A percentile compares a stretch with the other conserved stretches of the same genome.
Evolutionary conservation across 2,113 vertebrate species (phyloP).

Genomic region (Pygoscelis antarcticus): DNA sequence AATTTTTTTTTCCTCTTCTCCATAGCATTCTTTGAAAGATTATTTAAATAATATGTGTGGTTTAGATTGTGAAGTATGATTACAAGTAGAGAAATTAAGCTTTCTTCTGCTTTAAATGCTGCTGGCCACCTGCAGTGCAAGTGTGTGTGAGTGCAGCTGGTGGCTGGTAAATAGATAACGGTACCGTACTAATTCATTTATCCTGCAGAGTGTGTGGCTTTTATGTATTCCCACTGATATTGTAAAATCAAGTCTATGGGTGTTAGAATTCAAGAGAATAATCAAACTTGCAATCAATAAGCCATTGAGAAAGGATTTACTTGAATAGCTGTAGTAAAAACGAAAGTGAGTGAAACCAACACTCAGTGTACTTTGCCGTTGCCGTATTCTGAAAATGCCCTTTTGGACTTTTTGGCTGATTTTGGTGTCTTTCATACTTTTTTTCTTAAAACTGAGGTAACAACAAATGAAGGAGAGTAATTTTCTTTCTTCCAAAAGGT

Average conservation of each 20-base stretch:
- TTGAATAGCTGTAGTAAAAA: neutral
- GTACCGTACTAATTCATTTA: neutral
- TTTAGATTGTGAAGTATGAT: conserved; percentile 14
- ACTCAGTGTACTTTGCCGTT: neutral
- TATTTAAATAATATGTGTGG: conserved; percentile 8
- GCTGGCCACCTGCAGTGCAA: neutral
- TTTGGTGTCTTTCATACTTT: neutral
- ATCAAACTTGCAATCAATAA: conserved; percentile 18
- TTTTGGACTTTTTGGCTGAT: neutral
- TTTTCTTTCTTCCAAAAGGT: neutral
- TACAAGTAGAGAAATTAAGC: neutral
- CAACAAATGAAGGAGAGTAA: neutral
- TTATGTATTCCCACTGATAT: neutral
- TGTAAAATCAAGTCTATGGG: neutral
- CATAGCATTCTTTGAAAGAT: neutral
- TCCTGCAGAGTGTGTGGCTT: neutral
- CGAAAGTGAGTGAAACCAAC: neutral
- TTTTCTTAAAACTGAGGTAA: neutral
- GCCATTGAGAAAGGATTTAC: neutral
- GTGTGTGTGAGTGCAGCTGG: neutral
- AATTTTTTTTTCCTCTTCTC: neutral
- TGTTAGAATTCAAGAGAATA: neutral
- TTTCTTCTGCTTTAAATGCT: neutral
- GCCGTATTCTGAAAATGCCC: neutral
- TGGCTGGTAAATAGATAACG: neutral